Evolutionary conservation across 2,113 vertebrate species (phyloP).

Genomic region (Oreochromis aureus): DNA sequence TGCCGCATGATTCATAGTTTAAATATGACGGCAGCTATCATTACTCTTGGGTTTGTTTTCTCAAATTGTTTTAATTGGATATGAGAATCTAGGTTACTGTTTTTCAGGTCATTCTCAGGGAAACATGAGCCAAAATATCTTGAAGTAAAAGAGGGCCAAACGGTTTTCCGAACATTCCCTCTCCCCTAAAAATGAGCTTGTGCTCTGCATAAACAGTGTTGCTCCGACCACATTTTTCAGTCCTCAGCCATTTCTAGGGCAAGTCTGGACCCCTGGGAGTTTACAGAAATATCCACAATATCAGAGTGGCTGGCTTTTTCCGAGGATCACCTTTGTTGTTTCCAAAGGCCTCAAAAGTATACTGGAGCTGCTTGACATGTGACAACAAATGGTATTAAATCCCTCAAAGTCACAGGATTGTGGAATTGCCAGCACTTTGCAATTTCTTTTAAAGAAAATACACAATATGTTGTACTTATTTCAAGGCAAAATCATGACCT

Average conservation of each 20-base stretch:
- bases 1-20: constrained; percentile 6
- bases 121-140: constrained; percentile 48
- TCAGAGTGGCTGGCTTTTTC: constrained; percentile 43
- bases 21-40: constrained; percentile 11
- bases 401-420: constrained; percentile 19
- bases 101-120: constrained; percentile 49
- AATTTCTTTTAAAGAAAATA: neutral
- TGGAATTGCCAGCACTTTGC: constrained; percentile 16
- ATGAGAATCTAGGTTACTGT: constrained; percentile 47
- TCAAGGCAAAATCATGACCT: neutral
- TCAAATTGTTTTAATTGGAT: constrained; percentile 31
- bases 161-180: constrained; percentile 43
- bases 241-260: constrained; percentile 75
- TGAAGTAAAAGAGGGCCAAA: constrained; percentile 42
- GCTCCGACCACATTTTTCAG: constrained; percentile 68
- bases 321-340: constrained; percentile 63
- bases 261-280: constrained; percentile 59
- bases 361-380: constrained; percentile 51
- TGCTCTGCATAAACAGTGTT: constrained; percentile 69
- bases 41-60: constrained; percentile 5
- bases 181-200: constrained; percentile 50
- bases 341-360: constrained; percentile 60
- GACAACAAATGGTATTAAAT: constrained; percentile 39
- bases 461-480: constrained; percentile 17
- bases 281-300: constrained; percentile 72